Evolutionary conservation across 2,797 vertebrate genomes (phyloP).

Genomic region (Coluber constrictor): DNA sequence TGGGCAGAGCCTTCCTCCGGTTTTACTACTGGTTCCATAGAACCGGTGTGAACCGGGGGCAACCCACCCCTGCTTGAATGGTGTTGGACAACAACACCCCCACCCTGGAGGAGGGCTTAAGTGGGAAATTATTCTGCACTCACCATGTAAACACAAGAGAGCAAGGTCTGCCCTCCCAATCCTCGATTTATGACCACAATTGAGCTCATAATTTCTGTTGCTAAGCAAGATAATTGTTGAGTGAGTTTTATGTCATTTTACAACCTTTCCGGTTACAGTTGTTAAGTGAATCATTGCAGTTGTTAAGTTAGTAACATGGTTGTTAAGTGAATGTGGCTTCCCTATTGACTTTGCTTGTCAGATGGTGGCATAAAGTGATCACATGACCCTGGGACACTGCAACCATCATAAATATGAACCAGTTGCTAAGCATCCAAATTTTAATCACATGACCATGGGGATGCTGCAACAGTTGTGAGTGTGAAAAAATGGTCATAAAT

Average conservation of each 20-base stretch:
- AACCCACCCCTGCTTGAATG: neutral
- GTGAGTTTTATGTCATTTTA: neutral
- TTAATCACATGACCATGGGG: neutral
- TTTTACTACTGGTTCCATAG: too few species aligned
- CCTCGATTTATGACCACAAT: neutral
- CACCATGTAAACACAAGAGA: neutral
- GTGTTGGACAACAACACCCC: neutral
- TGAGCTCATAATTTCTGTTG: neutral
- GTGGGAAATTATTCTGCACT: neutral
- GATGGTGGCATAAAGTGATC: neutral
- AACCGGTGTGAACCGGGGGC: too few species aligned
- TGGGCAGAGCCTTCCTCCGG: too few species aligned
- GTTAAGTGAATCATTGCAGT: neutral
- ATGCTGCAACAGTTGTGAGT: neutral
- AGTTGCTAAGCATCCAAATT: neutral
- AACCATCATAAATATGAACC: neutral
- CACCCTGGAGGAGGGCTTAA: neutral
- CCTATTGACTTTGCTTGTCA: neutral
- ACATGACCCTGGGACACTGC: neutral
- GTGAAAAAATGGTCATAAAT: neutral
- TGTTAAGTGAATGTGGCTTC: neutral
- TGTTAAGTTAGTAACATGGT: neutral
- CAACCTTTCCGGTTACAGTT: neutral
- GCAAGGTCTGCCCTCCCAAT: neutral
- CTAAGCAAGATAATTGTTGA: neutral